These are phyloP conservation scores for Murina feae DNA, from an alignment of 2,113 vertebrate species.

Conservation along the genomic window DNA sequence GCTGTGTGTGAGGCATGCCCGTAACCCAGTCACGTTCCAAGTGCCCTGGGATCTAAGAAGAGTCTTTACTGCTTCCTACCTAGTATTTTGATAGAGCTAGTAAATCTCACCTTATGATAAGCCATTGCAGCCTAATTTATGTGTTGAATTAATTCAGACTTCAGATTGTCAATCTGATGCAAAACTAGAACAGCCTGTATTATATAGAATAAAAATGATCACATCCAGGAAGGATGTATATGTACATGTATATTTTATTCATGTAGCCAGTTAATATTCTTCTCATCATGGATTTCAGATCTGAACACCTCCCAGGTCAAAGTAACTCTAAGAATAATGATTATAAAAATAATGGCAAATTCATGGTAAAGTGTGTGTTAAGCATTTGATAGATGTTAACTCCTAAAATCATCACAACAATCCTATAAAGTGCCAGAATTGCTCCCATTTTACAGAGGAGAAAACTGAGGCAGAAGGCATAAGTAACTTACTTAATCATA, in stretches of 20 bases:
- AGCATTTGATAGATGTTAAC: neutral
- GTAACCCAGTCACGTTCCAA: neutral
- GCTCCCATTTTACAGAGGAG: neutral
- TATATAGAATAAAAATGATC: neutral
- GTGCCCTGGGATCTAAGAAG: neutral
- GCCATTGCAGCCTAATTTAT: neutral
- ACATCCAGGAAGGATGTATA: neutral
- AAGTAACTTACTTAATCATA: neutral
- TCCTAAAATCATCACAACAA: neutral
- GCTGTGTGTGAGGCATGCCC: accelerated
- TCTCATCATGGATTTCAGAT: neutral
- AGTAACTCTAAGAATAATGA: neutral
- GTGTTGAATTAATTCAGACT: slow-evolving; percentile 27
- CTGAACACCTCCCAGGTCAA: neutral
- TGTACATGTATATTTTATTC: neutral
- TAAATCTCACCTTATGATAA: neutral
- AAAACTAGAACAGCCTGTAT: neutral
- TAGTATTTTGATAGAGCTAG: neutral
- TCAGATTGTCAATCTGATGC: neutral
- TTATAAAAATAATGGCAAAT: neutral
- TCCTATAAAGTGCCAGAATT: neutral
- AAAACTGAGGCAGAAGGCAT: neutral
- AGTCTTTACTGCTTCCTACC: neutral
- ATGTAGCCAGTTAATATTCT: neutral
- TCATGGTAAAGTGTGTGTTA: neutral